phyloP scores from a whole-genome alignment of 2,113 vertebrate genomes.

The Rhinopomastus cyanomelas region DNA sequence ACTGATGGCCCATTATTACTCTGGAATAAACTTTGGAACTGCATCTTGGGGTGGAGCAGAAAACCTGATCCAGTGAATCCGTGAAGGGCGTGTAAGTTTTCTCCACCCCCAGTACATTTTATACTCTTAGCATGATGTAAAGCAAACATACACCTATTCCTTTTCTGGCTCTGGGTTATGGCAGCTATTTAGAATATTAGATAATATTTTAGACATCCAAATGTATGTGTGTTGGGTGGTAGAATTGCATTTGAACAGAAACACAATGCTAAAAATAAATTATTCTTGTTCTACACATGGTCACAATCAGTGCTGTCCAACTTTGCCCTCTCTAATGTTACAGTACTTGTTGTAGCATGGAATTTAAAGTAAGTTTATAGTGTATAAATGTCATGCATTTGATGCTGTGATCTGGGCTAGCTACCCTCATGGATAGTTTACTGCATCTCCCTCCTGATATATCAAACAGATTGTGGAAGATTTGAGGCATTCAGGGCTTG shows the following conservation, averaged over 20 bases:
- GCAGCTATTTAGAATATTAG: conserved; percentile 5
- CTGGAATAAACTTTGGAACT: not conserved
- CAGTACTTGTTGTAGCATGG: conserved; percentile 18
- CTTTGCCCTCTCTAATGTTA: conserved; percentile 32
- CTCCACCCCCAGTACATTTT: not conserved
- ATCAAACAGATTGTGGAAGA: conserved; percentile 37
- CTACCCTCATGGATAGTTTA: conserved; percentile 18
- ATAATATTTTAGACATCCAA: conserved; percentile 11
- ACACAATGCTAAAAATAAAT: conserved; percentile 33
- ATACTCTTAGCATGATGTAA: not conserved
- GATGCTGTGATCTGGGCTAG: conserved; percentile 8
- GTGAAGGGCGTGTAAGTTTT: not conserved
- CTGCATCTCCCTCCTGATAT: conserved; percentile 21
- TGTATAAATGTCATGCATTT: conserved; percentile 1
- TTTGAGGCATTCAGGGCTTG: conserved; percentile 31
- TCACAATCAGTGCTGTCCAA: conserved; percentile 17
- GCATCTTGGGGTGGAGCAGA: not conserved
- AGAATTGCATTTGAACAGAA: conserved; percentile 17
- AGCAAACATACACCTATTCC: not conserved
- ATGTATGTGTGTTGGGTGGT: not conserved
- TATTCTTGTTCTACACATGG: conserved; percentile 15
- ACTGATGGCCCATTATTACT: not conserved
- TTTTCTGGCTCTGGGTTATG: conserved; percentile 17
- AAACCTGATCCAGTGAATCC: not conserved
- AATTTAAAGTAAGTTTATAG: conserved; percentile 40